phyloP scores from a whole-genome alignment of 2,113 vertebrate species.

The Micronisus gabar region DNA sequence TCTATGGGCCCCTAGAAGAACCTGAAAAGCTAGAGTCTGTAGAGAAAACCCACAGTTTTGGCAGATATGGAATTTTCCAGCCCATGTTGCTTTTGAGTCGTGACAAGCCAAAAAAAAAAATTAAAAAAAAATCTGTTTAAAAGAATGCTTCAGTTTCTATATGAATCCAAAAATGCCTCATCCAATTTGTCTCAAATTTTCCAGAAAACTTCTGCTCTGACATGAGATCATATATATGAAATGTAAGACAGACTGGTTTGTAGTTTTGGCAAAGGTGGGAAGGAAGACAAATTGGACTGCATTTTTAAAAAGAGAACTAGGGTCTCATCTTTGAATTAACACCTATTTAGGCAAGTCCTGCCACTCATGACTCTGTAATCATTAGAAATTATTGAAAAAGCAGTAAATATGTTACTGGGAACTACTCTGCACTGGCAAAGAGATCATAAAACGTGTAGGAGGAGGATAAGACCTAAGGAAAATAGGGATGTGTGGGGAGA shows the following conservation, averaged over 20 bases:
- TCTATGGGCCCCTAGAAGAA: background rate
- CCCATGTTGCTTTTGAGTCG: background rate
- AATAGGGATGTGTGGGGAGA: background rate
- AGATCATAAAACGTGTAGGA: background rate
- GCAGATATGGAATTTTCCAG: slow-evolving; percentile 41
- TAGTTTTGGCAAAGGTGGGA: background rate
- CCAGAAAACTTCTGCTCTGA: slow-evolving; percentile 34
- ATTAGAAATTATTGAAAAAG: background rate
- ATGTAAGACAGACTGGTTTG: background rate
- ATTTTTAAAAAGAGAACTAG: background rate
- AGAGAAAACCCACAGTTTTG: background rate
- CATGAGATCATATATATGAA: slow-evolving; percentile 48
- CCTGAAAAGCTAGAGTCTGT: background rate
- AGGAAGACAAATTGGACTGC: background rate
- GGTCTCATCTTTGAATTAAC: slow-evolving; percentile 18
- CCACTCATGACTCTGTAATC: background rate
- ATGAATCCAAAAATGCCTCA: slow-evolving; percentile 21
- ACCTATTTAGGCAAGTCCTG: background rate
- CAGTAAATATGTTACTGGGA: background rate
- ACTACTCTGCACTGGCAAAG: background rate
- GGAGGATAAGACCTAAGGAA: background rate
- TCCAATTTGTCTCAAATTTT: slow-evolving; percentile 55
- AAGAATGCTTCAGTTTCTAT: slow-evolving; percentile 14
- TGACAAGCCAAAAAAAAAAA: background rate
- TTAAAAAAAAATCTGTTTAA: background rate